phyloP scores from a whole-genome alignment of 2,888 invertebrate genomes.

The Cryptus armator region DNA sequence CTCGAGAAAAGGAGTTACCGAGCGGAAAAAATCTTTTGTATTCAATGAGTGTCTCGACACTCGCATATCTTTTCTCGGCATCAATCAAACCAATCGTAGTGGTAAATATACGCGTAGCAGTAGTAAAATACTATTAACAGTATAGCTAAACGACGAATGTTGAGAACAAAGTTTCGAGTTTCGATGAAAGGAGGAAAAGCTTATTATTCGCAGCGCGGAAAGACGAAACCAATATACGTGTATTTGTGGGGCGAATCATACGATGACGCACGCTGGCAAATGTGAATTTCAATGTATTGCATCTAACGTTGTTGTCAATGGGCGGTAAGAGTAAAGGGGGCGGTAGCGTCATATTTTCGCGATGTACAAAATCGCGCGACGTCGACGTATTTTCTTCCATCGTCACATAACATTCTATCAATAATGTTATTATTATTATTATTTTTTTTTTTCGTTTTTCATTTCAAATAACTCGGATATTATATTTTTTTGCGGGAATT shows the following conservation, averaged over 20 bases:
- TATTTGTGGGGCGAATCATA: neutral
- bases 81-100: neutral
- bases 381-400: too few relatives aligned
- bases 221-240: neutral
- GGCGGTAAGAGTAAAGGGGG: neutral
- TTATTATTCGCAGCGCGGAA: neutral
- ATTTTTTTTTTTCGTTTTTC: too few relatives aligned
- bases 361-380: too few relatives aligned
- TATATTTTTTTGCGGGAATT: too few relatives aligned
- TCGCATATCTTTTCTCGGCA: neutral
- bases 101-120: too few relatives aligned
- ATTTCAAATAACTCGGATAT: too few relatives aligned
- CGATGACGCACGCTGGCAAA: constrained; percentile 49
- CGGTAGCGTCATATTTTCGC: neutral
- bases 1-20: neutral
- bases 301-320: constrained; percentile 45
- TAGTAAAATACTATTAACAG: neutral
- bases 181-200: neutral
- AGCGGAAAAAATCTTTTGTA: neutral
- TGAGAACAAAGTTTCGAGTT: neutral
- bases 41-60: neutral
- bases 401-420: too few relatives aligned
- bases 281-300: constrained; percentile 6
- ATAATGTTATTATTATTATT: too few relatives aligned
- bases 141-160: neutral